phyloP scores from a whole-genome alignment of 2,888 invertebrate species.

The Caenorhabditis macrosperma region DNA sequence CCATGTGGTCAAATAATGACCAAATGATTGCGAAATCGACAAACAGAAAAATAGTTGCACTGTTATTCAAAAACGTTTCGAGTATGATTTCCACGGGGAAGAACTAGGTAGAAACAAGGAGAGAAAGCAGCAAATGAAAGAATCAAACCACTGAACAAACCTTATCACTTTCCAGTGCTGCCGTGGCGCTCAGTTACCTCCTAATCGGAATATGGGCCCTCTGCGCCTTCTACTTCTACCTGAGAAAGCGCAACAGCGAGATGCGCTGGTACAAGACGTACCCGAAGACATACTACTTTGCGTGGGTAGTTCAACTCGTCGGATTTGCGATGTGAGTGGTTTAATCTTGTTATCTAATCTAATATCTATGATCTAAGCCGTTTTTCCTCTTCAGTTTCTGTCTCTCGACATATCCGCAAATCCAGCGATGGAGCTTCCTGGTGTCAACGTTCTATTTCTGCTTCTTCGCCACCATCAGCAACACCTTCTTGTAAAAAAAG shows the following conservation, averaged over 20 bases:
- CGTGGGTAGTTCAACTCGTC: constrained; percentile 34
- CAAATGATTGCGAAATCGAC: constrained; percentile 6
- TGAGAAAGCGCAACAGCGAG: constrained; percentile 22
- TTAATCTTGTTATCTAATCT: background rate
- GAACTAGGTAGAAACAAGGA: no score
- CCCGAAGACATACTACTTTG: constrained; percentile 51
- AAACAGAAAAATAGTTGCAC: background rate
- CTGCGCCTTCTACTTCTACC: constrained; percentile 43
- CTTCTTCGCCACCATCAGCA: constrained; percentile 53
- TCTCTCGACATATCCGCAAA: constrained; percentile 45
- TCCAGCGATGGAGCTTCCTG: constrained; percentile 47
- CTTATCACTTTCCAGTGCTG: constrained; percentile 34
- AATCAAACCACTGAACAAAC: no score
- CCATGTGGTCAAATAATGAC: background rate
- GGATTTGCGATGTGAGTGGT: constrained; percentile 50
- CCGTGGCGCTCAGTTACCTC: constrained; percentile 46
- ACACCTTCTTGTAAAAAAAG: constrained; percentile 38
- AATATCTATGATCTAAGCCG: background rate
- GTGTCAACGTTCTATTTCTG: constrained; percentile 44
- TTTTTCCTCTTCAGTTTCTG: constrained; percentile 42
- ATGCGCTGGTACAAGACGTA: constrained; percentile 45
- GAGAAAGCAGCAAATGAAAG: no score
- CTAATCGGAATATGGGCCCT: constrained; percentile 45
- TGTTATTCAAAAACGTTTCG: background rate
- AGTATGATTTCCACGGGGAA: background rate